These are phyloP conservation scores for Enteromius afrohamiltoni DNA, from an alignment of 2,797 vertebrate species.

Conservation along the genomic window DNA sequence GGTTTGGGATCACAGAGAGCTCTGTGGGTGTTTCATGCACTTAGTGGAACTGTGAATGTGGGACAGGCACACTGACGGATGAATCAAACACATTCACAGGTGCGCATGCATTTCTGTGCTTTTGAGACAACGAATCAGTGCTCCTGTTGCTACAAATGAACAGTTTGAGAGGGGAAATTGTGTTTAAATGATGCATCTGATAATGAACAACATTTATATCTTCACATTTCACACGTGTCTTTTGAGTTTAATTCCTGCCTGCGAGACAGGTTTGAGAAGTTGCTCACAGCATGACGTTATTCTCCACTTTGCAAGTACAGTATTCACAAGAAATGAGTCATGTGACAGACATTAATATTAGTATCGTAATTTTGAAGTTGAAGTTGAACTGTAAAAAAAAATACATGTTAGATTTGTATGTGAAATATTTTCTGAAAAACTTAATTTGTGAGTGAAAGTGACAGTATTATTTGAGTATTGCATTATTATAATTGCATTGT, in stretches of 20 bases:
- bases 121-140: not conserved
- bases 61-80: not conserved
- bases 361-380: not conserved
- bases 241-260: not conserved
- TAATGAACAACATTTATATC: not conserved
- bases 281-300: not conserved
- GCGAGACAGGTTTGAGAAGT: not conserved
- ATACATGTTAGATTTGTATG: not conserved
- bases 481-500: no score
- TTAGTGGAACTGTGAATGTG: not conserved
- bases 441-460: not conserved
- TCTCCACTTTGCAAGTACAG: not conserved
- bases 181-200: not conserved
- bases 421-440: not conserved
- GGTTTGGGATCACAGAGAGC: not conserved
- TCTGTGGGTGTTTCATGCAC: conserved; percentile 5
- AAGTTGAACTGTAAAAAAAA: not conserved
- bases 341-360: not conserved
- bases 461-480: no score
- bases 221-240: not conserved
- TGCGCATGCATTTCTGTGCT: not conserved
- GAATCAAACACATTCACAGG: not conserved
- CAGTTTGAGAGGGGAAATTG: not conserved
- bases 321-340: not conserved
- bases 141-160: not conserved